Base-by-base conservation (phyloP, 2,113 vertebrate species). In the Notarius lentiginosus region DNA sequence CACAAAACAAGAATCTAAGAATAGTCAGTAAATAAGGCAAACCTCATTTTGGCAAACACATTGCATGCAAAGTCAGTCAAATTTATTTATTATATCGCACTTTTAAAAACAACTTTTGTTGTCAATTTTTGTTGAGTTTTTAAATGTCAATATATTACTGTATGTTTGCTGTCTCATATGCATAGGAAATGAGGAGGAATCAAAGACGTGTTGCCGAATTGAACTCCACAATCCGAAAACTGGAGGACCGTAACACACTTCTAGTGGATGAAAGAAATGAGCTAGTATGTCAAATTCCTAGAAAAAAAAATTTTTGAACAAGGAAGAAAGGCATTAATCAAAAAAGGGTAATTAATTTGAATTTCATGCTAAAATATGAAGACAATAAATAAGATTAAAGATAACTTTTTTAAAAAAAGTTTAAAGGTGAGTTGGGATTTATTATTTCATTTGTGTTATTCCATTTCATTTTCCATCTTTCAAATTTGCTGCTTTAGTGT, bases 261-360 rank as follows among this genome's bases (percentile, higher is more conserved):
- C 95, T 99, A 4, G 98, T 95, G 2, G 97, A 99, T 0, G 98
- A 99, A 89, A 95, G 98, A 82, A 99, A 98, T 2, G 98, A 99
- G 90, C 91, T 99, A 95, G 98, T 99, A 88, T 1, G 77, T 72
- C 15, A 70, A 47, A 80, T 66, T 86, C 11, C 18, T 24, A 56
- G 41, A 41, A 66, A 60, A 41, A 22, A 15, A 56, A 53, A 22
- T 66, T 65, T 27, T 27, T 14, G 34, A 77, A 49, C 18, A 18
- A n/a, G 22, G 22, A 65, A 27, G 34, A 14, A 66, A 18, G 18
- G 10, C 10, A 58, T 7, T 24, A 84, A 58, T 18, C 7, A 56
- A 56, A 30, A 55, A 58, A 34, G 17, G 8, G 27, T 34, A 22
- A 30, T 9, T 30, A 79, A n/a, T n/a, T 53, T 14, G 22, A n/a